Evolutionary conservation across 2,113 vertebrate species (phyloP), one percentile per base, ranked within the genome.

Genomic region (Nestor notabilis): DNA sequence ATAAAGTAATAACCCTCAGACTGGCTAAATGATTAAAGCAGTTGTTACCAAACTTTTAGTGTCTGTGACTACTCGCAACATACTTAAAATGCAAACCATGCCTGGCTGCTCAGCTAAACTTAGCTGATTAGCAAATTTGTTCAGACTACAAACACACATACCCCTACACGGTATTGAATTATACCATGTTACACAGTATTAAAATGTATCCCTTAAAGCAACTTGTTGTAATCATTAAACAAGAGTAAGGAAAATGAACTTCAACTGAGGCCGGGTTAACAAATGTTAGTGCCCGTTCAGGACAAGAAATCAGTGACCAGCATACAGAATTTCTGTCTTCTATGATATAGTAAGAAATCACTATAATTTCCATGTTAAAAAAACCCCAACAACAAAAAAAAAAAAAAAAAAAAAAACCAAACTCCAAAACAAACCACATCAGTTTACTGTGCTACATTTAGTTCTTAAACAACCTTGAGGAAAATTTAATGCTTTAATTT

Each of bases 241-340:
- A 93, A 96, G 50, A 94, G 35, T 52, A 44, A 89, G 68, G 50
- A 83, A 91, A 82, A 80, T 13, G 61, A 93, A 49, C 20, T 84
- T 94, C 87, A 96, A 97, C 83, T 76, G 79, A 87, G 70, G 71
- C 72, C 90, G 46, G n/a, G 66, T 87, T 90, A 77, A 96, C 65
- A 96, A 97, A 95, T 19, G 56, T 69, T 82, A 87, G 83, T 17
- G 17, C 2, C 46, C 29, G 20, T 39, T 83, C 0, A 60, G 2
- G 70, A 55, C 20, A 93, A 63, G 53, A 87, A 56, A 60, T 27
- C 37, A 75, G 53, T 25, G 28, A 5, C 47, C 56, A 76, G 43
- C 17, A 52, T 2, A 49, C 1, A 56, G 53, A 74, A 63, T 89
- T 78, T 79, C n/a, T 29, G 6, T 12, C 11, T 9, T 19, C 4